phyloP scores from a whole-genome alignment of 2,113 vertebrate species.

The Laticauda colubrina region DNA sequence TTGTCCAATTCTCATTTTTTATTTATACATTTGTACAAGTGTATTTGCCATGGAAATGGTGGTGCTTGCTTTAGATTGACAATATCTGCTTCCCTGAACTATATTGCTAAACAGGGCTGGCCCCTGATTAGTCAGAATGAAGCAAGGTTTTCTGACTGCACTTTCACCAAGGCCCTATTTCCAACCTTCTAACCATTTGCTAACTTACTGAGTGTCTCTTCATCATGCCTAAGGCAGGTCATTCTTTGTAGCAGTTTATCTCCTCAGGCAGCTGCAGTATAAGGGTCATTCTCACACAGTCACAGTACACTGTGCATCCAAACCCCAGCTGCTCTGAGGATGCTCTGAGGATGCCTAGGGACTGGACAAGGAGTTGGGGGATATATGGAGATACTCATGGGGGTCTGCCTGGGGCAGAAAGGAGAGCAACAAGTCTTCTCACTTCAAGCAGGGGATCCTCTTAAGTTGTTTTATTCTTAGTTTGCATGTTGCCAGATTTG shows the following conservation, averaged over 20 bases:
- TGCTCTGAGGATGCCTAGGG: neutral
- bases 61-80: neutral
- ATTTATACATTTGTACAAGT: neutral
- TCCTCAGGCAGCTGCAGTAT: neutral
- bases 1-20: neutral
- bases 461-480: neutral
- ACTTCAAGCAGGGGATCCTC: neutral
- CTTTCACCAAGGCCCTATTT: neutral
- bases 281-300: neutral
- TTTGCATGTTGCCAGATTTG: neutral
- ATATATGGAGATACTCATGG: neutral
- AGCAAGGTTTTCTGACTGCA: neutral
- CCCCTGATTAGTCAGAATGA: neutral
- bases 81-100: neutral
- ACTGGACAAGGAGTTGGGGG: neutral
- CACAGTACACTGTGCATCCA: neutral
- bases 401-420: neutral
- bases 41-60: neutral
- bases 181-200: neutral
- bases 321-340: neutral
- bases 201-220: neutral
- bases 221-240: neutral
- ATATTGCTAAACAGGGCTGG: neutral
- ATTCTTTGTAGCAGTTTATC: neutral
- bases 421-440: neutral